A percentile compares a stretch with the other conserved stretches of the same genome.
Conservation (phyloP, 2,113 vertebrate genomes). For the Xiphorhynchus elegans region DNA sequence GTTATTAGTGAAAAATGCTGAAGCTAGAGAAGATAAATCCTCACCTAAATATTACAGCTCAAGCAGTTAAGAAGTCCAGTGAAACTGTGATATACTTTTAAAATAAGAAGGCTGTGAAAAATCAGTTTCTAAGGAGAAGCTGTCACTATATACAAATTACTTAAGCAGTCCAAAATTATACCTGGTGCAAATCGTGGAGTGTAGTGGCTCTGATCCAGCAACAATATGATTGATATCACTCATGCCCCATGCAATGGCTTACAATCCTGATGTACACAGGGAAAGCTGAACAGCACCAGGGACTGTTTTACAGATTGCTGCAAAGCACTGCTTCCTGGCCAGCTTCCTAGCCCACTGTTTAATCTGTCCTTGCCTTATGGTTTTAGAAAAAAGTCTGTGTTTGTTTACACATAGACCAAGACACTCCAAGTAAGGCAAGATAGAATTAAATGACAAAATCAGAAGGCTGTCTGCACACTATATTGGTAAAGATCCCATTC, state of each 20-base stretch:
- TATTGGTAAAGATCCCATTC: not conserved
- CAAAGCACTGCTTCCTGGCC: not conserved
- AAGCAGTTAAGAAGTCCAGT: not conserved
- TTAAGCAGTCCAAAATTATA: not conserved
- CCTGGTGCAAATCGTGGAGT: not conserved
- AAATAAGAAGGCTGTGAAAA: not conserved
- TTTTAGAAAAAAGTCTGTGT: not conserved
- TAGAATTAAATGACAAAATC: not conserved
- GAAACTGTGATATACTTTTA: not conserved
- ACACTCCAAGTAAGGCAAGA: not conserved
- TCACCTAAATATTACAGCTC: not conserved
- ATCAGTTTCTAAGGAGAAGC: not conserved
- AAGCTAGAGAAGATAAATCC: slow-evolving; percentile 30
- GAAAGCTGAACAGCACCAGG: not conserved
- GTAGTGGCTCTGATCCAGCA: not conserved
- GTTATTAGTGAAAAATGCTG: slow-evolving; percentile 29
- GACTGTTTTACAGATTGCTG: not conserved
- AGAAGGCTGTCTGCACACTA: not conserved
- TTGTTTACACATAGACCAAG: not conserved
- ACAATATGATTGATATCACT: not conserved
- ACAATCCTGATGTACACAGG: not conserved
- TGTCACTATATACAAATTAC: not conserved
- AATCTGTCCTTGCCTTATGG: fast-evolving
- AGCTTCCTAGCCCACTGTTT: not conserved
- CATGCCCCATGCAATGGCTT: not conserved